Evolutionary conservation across 2,113 vertebrate species (phyloP), one percentile per base, ranked within the genome.

Genomic region (Thymallus thymallus): DNA sequence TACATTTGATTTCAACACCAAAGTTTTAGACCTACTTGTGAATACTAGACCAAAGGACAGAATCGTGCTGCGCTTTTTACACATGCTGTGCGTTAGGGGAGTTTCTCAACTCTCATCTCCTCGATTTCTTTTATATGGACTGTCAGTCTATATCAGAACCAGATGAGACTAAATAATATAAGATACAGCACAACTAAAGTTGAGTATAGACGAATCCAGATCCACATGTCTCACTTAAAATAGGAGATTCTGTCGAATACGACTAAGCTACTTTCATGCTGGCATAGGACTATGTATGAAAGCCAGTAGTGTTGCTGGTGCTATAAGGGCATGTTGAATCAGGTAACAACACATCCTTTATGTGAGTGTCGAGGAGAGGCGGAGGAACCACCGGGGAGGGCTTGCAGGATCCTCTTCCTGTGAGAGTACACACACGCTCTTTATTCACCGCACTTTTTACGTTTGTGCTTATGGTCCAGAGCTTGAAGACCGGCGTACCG

Each of bases 281-380:
- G 80, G 69, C 68, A 41, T 41, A 41, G 9, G 35, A 41, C 46
- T 73, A 45, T 70, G n/a, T 88, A 81, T 90, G 88, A 91, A 91
- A 88, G 89, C 84, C 79, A 35, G 78, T 51, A 88, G 90, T 91
- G 90, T 91, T 86, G 86, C 72, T 74, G 46, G 73, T 72, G 78
- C 83, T 85, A 88, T 84, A 87, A 82, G 82, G 74, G 69, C 55
- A 84, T 86, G 74, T 79, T 85, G 75, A 84, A 68, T 79, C 71
- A 71, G 76, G 75, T 77, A 90, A 92, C 91, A 92, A 92, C 89
- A 89, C 83, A 77, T 84, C 76, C 91, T 92, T 92, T 92, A 92
- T 92, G 76, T 18, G 84, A 35, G 51, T 12, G 72, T 74, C 18
- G 77, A 62, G 32, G 58, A 66, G 86, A 61, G 79, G 80, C 76